Base-by-base conservation (phyloP, 2,113 vertebrate genomes). In the Pristiophorus japonicus region DNA sequence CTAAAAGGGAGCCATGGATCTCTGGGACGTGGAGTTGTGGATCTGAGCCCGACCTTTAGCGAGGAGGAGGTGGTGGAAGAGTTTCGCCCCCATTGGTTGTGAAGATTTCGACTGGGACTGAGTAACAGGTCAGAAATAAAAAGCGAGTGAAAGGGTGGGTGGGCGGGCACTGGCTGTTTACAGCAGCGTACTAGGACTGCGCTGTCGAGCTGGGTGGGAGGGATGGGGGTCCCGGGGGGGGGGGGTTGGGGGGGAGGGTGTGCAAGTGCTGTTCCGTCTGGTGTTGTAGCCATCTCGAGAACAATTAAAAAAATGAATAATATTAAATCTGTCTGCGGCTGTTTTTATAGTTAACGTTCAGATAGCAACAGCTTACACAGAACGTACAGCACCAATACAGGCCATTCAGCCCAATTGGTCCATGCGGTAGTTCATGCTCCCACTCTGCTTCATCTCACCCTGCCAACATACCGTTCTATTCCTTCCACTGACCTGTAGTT, bases 221-320 rank as follows among this genome's bases (percentile, higher is more conserved):
- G 93, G 42, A 27, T 34, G 24, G 10, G 87, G 45, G 24, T 67
- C 42, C n/a, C 4, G 22, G 65, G 27, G 24, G 66, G 65, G 92
- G 38, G 78, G 1, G 38, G 78, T 16, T 45, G 42, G 85, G 85
- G 85, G 11, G 20, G 92, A 78, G 95, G 96, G 92, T 18, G 95
- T 92, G 96, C 96, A 96, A 96, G 73, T 96, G 96, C 96, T 96
- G 97, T 96, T 97, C 97, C 96, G 96, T 97, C 97, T 96, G 96
- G 96, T 97, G 97, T 75, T 97, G 97, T 98, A 97, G 98, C 98
- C 98, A 98, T 98, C 98, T 98, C 97, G 97, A 98, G 97, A 98
- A 98, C 98, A 98, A 98, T 98, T 97, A 98, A 96, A 96, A 96
- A 96, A 96, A 96, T 51, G 27, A 90, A 91, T 63, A 90, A 91